A percentile compares a stretch with the other conserved stretches of the same genome.
Evolutionary conservation across 2,888 invertebrate species (phyloP).

Genomic region (Orthonychiurus folsomi): DNA sequence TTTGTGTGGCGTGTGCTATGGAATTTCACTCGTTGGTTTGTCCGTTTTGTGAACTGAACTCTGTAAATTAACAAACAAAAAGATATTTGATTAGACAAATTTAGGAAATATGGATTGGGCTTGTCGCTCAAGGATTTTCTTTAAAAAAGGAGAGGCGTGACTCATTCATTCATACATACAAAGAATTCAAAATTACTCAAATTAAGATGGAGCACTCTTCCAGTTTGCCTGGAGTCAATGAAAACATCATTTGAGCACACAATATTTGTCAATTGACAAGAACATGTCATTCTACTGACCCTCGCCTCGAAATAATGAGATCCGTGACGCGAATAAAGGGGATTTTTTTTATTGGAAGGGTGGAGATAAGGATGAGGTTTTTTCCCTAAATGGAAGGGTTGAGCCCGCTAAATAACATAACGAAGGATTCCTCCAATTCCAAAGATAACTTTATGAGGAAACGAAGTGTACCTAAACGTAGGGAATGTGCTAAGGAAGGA

Average conservation of each 20-base stretch:
- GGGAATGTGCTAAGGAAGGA: too few relatives aligned
- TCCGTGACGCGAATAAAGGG: not conserved
- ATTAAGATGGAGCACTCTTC: not conserved
- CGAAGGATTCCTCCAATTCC: not conserved
- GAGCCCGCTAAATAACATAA: not conserved
- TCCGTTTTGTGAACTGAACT: not conserved
- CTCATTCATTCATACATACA: not conserved
- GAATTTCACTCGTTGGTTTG: not conserved
- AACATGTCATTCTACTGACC: not conserved
- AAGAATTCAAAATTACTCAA: not conserved
- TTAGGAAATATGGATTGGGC: not conserved
- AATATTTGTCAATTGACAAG: not conserved
- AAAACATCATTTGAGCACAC: not conserved
- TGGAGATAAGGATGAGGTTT: not conserved
- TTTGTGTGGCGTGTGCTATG: too few relatives aligned
- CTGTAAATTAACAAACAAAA: not conserved
- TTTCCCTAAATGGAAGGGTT: not conserved
- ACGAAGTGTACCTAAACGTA: not conserved
- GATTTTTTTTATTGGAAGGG: not conserved
- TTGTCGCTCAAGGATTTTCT: not conserved
- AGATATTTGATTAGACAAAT: not conserved
- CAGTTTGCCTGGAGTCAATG: not conserved
- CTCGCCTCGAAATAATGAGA: not conserved
- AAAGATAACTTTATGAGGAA: not conserved
- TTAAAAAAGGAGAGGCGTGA: not conserved